These are phyloP conservation scores for Phainopepla nitens DNA, from an alignment of 2,113 vertebrate genomes.

Conservation along the genomic window DNA sequence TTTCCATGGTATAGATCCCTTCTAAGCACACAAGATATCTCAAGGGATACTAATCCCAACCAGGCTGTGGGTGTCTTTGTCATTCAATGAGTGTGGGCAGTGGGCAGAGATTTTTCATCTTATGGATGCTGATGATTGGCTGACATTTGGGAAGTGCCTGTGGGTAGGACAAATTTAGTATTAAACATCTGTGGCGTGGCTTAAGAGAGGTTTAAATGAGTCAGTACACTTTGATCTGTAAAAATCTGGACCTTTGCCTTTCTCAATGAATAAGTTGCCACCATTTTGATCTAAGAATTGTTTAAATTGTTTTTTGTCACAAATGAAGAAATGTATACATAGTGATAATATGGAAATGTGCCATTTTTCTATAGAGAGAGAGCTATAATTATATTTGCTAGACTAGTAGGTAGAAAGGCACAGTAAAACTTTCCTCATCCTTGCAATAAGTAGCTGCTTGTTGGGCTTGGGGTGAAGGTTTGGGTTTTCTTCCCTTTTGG, in stretches of 20 bases:
- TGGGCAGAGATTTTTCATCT: background rate
- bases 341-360: background rate
- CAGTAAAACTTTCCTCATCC: background rate
- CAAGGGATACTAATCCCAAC: background rate
- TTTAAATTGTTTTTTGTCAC: background rate
- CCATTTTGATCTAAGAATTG: background rate
- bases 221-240: background rate
- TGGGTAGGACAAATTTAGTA: background rate
- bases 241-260: background rate
- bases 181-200: background rate
- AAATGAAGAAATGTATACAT: accelerated
- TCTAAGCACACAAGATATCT: background rate
- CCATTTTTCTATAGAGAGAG: background rate
- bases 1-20: background rate
- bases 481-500: background rate
- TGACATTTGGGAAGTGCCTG: background rate
- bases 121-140: background rate
- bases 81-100: background rate
- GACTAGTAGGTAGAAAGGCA: background rate
- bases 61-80: background rate
- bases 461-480: background rate
- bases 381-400: background rate
- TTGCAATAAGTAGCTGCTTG: background rate
- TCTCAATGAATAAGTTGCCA: background rate
- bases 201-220: background rate